phyloP scores from a whole-genome alignment of 2,113 vertebrate genomes.

The Phaethon lepturus region DNA sequence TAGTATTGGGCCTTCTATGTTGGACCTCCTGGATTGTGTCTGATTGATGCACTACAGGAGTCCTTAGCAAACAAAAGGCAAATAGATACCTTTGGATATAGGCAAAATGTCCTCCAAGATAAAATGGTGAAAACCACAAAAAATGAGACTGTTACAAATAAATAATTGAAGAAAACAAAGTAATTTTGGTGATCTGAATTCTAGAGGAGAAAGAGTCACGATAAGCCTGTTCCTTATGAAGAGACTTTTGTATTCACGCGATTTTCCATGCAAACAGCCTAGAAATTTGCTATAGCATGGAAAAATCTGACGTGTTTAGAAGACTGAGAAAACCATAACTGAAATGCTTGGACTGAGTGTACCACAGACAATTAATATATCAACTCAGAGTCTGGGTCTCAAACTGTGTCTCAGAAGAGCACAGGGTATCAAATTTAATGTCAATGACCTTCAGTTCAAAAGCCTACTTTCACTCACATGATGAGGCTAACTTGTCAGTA shows the following conservation, averaged over 20 bases:
- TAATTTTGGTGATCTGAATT: neutral
- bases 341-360: neutral
- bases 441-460: neutral
- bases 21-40: neutral
- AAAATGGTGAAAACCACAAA: neutral
- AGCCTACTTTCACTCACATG: neutral
- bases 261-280: neutral
- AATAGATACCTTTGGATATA: neutral
- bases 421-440: neutral
- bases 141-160: neutral
- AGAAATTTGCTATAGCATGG: neutral
- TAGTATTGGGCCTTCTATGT: neutral
- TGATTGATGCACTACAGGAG: fast-evolving
- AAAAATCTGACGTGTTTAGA: neutral
- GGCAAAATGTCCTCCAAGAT: neutral
- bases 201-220: neutral
- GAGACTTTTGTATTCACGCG: neutral
- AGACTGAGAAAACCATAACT: neutral
- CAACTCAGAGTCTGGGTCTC: neutral
- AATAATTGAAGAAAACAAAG: neutral
- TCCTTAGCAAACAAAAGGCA: neutral
- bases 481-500: neutral
- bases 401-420: neutral
- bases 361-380: neutral
- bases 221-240: neutral